Evolutionary conservation across 2,797 vertebrate species (phyloP), one percentile per base, ranked within the genome.

Genomic region (Meda fulgida): DNA sequence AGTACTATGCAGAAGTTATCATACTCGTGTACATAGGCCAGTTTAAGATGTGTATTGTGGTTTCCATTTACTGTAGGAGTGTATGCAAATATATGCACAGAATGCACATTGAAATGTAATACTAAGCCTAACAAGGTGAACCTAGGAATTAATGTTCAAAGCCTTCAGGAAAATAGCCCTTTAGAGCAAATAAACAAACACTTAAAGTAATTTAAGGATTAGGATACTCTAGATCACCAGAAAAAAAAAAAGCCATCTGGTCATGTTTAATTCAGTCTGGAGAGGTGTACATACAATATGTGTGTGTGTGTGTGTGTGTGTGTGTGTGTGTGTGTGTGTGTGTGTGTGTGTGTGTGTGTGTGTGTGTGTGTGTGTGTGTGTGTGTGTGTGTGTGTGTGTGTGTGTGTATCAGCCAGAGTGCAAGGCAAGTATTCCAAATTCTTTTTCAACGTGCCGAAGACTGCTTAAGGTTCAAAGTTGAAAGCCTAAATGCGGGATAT

Each of bases 161-260:
- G 75, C 84, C 43, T 69, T 83, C 58, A 88, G 84, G 87, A 90
- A 90, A 87, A 90, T 84, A 90, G 86, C 66, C 53, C 84, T 84
- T 71, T 43, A 83, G 76, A 90, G 86, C 77, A 90, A 90, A 93
- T 92, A 93, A 94, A 92, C 89, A 92, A 86, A 86, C 87, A 87
- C 90, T 93, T 89, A 90, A 89, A 90, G 89, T 91, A 86, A 90
- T 90, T 90, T 89, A 87, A 86, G 91, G 90, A 94, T 93, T 93
- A 93, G 66, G 91, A 86, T 87, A 87, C 73, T 84, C 72, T 86
- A 91, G 85, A 89, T 84, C 88, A 88, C 88, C 85, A 78, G 86
- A 87, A 78, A 89, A 89, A 4, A 89, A 5, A 86, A 90, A 87
- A 90, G 86, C 90, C 91, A 93, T 93, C 92, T 93, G 93, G 85